phyloP scores from a whole-genome alignment of 2,113 vertebrate genomes.

The Etheostoma spectabile region DNA sequence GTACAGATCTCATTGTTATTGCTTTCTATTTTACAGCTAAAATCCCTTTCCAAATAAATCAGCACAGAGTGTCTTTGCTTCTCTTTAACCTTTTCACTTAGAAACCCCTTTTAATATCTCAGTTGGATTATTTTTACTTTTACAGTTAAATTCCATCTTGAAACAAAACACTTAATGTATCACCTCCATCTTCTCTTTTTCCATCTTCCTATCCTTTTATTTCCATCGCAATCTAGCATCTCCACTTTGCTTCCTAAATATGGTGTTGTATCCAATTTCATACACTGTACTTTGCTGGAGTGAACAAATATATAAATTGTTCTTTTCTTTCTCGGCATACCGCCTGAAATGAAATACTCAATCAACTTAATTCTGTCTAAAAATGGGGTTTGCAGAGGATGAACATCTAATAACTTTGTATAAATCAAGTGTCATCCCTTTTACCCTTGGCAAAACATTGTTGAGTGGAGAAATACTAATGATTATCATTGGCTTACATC shows the following conservation, averaged over 20 bases:
- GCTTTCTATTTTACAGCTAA: conserved; percentile 24
- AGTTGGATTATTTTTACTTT: conserved; percentile 22
- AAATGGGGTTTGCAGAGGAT: conserved; percentile 14
- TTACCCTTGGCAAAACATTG: conserved; percentile 15
- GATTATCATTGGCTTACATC: conserved; percentile 6
- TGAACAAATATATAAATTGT: conserved; percentile 5
- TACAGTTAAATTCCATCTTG: conserved; percentile 24
- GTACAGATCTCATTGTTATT: conserved; percentile 19
- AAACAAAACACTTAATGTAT: conserved; percentile 23
- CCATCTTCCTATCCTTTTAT: not conserved
- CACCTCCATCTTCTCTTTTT: not conserved
- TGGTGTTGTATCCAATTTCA: conserved; percentile 5
- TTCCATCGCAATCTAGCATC: not conserved
- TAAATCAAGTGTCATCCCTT: conserved; percentile 26
- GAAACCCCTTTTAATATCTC: not conserved
- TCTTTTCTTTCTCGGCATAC: conserved; percentile 30
- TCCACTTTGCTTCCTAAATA: conserved; percentile 39
- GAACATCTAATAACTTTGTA: not conserved
- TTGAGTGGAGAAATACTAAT: conserved; percentile 26
- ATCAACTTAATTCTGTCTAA: conserved; percentile 11
- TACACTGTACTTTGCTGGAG: conserved; percentile 23
- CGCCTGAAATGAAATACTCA: conserved; percentile 28
- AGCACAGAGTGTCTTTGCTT: not conserved
- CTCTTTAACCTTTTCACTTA: conserved; percentile 10
- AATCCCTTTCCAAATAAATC: conserved; percentile 34